Base-by-base conservation (phyloP, 2,113 vertebrate species). In the Gobiocypris rarus region DNA sequence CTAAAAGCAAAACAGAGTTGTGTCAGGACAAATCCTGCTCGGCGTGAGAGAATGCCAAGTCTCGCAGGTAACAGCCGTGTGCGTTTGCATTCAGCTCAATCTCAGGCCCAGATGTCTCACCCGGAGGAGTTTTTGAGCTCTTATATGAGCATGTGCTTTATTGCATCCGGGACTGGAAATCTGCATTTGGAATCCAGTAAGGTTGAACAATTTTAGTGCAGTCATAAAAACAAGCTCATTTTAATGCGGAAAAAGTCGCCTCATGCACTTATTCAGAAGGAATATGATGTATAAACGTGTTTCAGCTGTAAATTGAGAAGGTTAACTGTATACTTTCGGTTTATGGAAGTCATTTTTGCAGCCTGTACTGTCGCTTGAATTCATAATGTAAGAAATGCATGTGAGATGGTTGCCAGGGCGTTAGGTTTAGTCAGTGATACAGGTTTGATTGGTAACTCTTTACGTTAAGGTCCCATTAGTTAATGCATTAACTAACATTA, bases 181-280 rank as follows among this genome's bases (percentile, higher is more conserved):
- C 22, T 71, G 52, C 54, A 78, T 78, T 78, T 24, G 13, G 19
- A 54, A 78, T 59, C 65, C 22, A 22, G 54, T 24, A 45, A 50
- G 73, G 28, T 50, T 15, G 10, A 45, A 82, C 81, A 28, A 1
- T 48, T 76, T 76, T 76, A 73, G 43, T 83, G 81, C 14, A 26
- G 15, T 65, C 75, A 61, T 83, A 78, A 83, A 86, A 24, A 41
- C 52, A 71, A 75, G 28, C 54, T 24, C 14, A 43, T 78, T 71
- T 63, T 63, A 54, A 86, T 78, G 82, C 26, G 81, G 74, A 71
- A 63, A 74, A 43, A 69, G 63, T 28, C 13, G 11, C 61, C 50
- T 14, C 31, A 22, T 76, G 74, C 38, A 43, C 19, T 63, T 65
- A 38, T 58, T 63, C 71, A 65, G 17, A 24, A 82, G n/a, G 22